Percentiles rank a stretch among this genome's conserved stretches.
Conservation (phyloP, 2,113 vertebrate species). For the Sylvia atricapilla region DNA sequence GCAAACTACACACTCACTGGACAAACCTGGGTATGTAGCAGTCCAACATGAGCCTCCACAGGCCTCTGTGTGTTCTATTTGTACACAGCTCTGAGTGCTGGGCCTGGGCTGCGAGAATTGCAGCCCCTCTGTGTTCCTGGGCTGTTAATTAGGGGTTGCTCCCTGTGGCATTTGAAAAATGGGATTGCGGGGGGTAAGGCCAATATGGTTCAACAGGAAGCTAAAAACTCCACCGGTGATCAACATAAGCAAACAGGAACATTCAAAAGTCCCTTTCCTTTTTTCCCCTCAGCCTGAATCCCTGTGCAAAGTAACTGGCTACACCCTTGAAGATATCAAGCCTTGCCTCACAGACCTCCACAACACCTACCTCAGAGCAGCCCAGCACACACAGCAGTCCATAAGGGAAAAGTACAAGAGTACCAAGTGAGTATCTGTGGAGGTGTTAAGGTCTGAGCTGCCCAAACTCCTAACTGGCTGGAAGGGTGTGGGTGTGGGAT, state of each 20-base stretch:
- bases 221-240: not conserved
- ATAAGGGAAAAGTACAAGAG: conserved; percentile 94
- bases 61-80: accelerated
- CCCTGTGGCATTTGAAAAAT: not conserved
- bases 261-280: not conserved
- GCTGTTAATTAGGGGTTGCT: not conserved
- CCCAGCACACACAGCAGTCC: conserved; percentile 91
- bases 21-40: conserved; percentile 84
- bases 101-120: not conserved
- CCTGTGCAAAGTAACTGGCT: conserved; percentile 80
- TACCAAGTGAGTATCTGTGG: conserved; percentile 80
- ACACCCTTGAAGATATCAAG: conserved; percentile 85
- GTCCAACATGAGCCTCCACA: accelerated
- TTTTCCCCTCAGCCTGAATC: conserved; percentile 76
- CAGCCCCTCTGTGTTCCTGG: not conserved
- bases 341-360: conserved; percentile 90
- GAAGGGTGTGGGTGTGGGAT: not conserved
- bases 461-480: accelerated
- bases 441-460: accelerated
- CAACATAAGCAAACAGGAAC: accelerated
- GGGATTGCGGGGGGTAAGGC: not conserved
- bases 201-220: not conserved
- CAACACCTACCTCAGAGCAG: conserved; percentile 82
- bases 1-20: conserved; percentile 84
- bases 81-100: not conserved